Evolutionary conservation across 2,888 invertebrate species (phyloP).

Genomic region (Oithona nana): DNA sequence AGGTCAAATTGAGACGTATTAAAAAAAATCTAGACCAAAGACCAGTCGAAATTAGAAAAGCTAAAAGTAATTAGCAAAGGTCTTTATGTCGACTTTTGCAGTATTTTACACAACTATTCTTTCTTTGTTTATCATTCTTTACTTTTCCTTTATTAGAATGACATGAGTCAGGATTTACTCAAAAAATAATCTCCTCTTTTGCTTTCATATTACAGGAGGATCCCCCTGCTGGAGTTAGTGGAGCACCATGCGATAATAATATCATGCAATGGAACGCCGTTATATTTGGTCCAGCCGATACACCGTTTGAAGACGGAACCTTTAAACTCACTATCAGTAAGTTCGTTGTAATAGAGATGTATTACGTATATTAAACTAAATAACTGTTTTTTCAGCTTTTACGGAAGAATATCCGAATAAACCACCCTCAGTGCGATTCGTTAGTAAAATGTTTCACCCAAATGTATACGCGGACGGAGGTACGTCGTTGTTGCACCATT

Average conservation of each 20-base stretch:
- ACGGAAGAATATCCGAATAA: constrained; percentile 99
- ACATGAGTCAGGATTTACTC: too few species aligned
- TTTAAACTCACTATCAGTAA: constrained; percentile 76
- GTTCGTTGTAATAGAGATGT: background rate
- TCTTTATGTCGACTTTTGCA: too few species aligned
- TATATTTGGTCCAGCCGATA: constrained; percentile 97
- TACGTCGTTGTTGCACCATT: too few species aligned
- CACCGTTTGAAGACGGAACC: constrained; percentile 88
- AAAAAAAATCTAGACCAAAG: too few species aligned
- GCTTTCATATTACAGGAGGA: constrained; percentile 59
- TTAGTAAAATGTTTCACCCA: constrained; percentile 99
- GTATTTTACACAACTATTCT: too few species aligned
- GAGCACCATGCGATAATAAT: constrained; percentile 98
- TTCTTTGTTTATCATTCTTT: too few species aligned
- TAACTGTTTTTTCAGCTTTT: constrained; percentile 46
- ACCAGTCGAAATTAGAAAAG: too few species aligned
- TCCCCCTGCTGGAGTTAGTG: constrained; percentile 97
- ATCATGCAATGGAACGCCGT: constrained; percentile 99
- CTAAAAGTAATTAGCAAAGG: too few species aligned
- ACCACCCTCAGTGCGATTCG: constrained; percentile 96
- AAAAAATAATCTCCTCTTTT: background rate
- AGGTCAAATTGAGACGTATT: too few species aligned
- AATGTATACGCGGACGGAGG: constrained; percentile 98
- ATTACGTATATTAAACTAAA: background rate
- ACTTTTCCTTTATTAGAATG: too few species aligned